Evolutionary conservation across 2,888 invertebrate genomes (phyloP), one percentile per base, ranked within the genome.

Genomic region (Habroteleia sp.): DNA sequence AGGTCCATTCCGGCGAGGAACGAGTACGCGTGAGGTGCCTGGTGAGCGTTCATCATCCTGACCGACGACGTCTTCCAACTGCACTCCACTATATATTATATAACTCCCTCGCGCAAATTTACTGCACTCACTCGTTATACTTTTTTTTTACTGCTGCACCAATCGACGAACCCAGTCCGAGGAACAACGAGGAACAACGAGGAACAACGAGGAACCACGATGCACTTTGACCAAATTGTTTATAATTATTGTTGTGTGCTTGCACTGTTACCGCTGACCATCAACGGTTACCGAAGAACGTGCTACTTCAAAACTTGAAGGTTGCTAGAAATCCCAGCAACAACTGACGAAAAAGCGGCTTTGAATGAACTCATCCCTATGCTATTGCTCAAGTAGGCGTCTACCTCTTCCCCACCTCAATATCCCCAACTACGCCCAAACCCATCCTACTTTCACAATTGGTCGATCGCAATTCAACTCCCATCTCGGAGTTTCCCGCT

Each of bases 401-500:
- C 62, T 50, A 52, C 71, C 46, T 16, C 13, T 1, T 10, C 50
- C 52, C 69, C 60, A 50, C 60, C 50, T 4, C 37, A 3, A n/a
- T 10, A 20, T 11, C 50, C 35, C 50, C 68, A 52, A 60, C 68
- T 42, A 80, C 83, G 83, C 83, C 80, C 77, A 44, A 72, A 74
- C 79, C 81, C 74, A 79, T 83, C 83, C 83, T 80, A 78, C 74
- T 74, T 68, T 52, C 62, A 76, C 80, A 73, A 83, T 83, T 83
- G 83, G 83, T 79, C 77, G 75, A 71, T 63, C 54, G 54, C 48
- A 16, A 71, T 71, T 48, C 54, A 76, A 50, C 71, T 71, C 54
- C 71, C 71, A 71, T 62, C 54, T 54, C 62, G 1, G 37, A 50
- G 31, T 58, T 68, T 58, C 52, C 44, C 44, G 50, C 52, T 60